These are phyloP conservation scores for Tyrannus savana DNA, from an alignment of 2,113 vertebrate species.

Conservation along the genomic window DNA sequence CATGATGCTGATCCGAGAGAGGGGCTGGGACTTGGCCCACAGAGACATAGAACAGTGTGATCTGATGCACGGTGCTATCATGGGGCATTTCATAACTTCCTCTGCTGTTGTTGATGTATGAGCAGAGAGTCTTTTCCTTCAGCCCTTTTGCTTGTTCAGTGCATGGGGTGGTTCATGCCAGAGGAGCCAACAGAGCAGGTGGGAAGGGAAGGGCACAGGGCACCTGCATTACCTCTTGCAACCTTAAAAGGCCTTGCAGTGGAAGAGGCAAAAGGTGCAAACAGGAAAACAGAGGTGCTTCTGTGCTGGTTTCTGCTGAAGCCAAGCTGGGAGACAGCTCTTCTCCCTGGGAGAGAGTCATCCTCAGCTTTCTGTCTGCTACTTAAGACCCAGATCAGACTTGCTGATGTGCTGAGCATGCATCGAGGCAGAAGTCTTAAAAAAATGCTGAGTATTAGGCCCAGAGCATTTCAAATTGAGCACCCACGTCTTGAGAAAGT, in stretches of 20 bases:
- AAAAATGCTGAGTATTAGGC: background rate
- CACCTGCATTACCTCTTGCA: background rate
- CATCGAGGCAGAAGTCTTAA: background rate
- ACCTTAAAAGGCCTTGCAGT: background rate
- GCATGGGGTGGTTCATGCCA: background rate
- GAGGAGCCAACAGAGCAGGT: background rate
- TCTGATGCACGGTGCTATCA: background rate
- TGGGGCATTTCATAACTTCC: background rate
- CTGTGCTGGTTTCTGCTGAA: background rate
- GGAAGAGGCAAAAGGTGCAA: background rate
- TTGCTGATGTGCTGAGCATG: background rate
- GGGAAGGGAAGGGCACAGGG: background rate
- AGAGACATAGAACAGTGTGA: no score
- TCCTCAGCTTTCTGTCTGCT: background rate
- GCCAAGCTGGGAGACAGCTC: background rate
- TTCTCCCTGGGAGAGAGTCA: background rate
- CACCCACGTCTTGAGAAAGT: background rate
- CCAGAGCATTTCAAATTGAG: background rate
- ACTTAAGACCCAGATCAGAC: background rate
- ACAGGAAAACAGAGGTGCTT: background rate
- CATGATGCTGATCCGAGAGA: accelerated
- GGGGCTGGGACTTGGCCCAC: background rate
- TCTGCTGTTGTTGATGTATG: background rate
- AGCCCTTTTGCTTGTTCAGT: background rate
- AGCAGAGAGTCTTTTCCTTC: background rate